Evolutionary conservation across 2,888 invertebrate species (phyloP).

Genomic region (Apamea monoglypha): DNA sequence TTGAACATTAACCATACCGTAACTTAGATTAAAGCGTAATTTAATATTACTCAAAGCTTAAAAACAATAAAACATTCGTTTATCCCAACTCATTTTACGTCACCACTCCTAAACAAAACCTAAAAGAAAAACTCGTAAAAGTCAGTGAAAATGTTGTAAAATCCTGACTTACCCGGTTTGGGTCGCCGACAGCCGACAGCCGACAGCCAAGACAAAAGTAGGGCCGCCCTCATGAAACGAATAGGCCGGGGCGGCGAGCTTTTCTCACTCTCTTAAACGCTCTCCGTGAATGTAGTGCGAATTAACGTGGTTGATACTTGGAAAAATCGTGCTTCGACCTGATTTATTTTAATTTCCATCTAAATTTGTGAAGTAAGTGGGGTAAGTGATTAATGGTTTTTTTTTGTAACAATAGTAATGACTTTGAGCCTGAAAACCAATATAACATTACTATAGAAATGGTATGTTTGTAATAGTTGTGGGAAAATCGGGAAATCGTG

Average conservation of each 20-base stretch:
- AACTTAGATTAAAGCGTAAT: neutral
- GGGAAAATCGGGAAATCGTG: neutral
- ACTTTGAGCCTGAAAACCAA: neutral
- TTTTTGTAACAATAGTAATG: neutral
- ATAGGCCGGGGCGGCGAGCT: conserved; percentile 88
- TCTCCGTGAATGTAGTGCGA: conserved; percentile 76
- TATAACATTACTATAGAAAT: neutral
- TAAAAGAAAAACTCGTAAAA: conserved; percentile 48
- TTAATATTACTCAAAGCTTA: neutral
- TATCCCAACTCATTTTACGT: conserved; percentile 12
- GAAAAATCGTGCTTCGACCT: neutral
- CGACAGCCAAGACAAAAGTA: conserved; percentile 82
- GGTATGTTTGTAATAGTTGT: neutral
- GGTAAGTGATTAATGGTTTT: neutral
- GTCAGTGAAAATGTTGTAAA: conserved; percentile 60
- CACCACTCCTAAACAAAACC: conserved; percentile 14
- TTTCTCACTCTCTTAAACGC: conserved; percentile 90
- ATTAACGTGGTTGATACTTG: conserved; percentile 73
- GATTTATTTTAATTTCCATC: neutral
- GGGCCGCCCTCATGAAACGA: conserved; percentile 87
- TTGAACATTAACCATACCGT: neutral
- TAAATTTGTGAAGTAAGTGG: neutral
- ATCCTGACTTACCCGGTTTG: conserved; percentile 73
- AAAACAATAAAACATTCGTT: conserved; percentile 21
- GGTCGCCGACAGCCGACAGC: conserved; percentile 47